Evolutionary conservation across 2,113 vertebrate species (phyloP).

Genomic region (Haliaeetus leucogaster): DNA sequence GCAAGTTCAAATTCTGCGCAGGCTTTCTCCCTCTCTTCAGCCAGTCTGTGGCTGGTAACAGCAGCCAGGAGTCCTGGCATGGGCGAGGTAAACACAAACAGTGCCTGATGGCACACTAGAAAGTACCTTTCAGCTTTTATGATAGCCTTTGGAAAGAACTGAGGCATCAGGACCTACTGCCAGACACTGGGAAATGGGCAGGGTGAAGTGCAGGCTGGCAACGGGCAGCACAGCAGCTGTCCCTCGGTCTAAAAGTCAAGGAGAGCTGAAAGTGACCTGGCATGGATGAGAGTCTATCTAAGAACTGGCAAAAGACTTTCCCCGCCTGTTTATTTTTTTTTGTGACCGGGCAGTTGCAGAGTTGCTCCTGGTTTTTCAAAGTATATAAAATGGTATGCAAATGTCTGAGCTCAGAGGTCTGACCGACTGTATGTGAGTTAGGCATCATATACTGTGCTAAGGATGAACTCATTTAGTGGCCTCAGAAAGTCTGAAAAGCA

Average conservation of each 20-base stretch:
- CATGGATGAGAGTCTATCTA: not conserved
- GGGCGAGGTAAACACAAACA: not conserved
- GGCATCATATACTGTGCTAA: not conserved
- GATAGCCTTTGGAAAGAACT: not conserved
- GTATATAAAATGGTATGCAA: fast-evolving
- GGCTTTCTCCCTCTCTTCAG: not conserved
- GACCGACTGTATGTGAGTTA: not conserved
- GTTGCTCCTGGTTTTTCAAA: not conserved
- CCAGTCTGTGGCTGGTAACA: not conserved
- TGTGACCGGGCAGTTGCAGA: not conserved
- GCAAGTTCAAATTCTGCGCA: not conserved
- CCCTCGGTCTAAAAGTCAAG: not conserved
- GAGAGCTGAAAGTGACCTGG: not conserved
- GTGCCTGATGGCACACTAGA: not conserved
- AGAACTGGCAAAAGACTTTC: not conserved
- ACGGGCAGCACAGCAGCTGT: not conserved
- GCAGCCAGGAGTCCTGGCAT: not conserved
- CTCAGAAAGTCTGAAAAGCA: not conserved
- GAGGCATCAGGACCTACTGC: not conserved
- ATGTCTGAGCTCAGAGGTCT: not conserved
- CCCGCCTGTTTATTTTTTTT: not conserved
- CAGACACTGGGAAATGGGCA: not conserved
- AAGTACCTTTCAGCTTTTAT: not conserved
- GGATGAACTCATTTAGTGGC: not conserved
- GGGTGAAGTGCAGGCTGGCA: not conserved